Evolutionary conservation across 2,888 invertebrate genomes (phyloP).

Genomic region (Lacanobia wlatinum): DNA sequence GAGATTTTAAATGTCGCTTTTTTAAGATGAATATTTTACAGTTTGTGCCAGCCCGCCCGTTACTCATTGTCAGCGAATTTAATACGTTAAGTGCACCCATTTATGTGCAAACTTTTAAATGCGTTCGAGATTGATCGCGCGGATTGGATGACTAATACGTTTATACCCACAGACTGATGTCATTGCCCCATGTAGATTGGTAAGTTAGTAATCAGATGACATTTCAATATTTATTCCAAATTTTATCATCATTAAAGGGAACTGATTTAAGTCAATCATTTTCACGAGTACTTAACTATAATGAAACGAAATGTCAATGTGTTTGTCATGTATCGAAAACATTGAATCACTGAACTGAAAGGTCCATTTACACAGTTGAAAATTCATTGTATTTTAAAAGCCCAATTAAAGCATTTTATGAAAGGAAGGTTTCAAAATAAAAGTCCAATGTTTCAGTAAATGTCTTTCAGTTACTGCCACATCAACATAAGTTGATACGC

Average conservation of each 20-base stretch:
- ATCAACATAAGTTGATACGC: background rate
- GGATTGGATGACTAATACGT: slow-evolving; percentile 72
- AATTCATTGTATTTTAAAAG: slow-evolving; percentile 33
- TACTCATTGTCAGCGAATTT: slow-evolving; percentile 86
- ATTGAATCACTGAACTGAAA: slow-evolving; percentile 36
- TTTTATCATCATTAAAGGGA: slow-evolving; percentile 13
- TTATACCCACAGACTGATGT: slow-evolving; percentile 51
- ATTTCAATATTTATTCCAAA: slow-evolving; percentile 43
- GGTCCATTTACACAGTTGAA: slow-evolving; percentile 31
- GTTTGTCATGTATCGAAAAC: slow-evolving; percentile 35
- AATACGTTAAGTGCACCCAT: slow-evolving; percentile 87
- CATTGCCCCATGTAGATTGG: slow-evolving; percentile 36
- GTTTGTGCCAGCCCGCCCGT: slow-evolving; percentile 72
- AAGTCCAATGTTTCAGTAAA: slow-evolving; percentile 14
- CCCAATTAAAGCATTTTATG: slow-evolving; percentile 26
- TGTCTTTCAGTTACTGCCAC: background rate
- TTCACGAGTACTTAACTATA: slow-evolving; percentile 11
- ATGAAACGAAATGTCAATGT: slow-evolving; percentile 21
- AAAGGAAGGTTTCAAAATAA: slow-evolving; percentile 4
- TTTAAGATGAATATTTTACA: slow-evolving; percentile 85
- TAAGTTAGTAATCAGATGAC: slow-evolving; percentile 54
- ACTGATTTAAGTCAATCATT: slow-evolving; percentile 25
- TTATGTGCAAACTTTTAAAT: slow-evolving; percentile 82
- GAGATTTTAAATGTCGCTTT: slow-evolving; percentile 85
- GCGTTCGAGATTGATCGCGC: slow-evolving; percentile 73